A percentile compares a stretch with the other conserved stretches of the same genome.
phyloP scores from a whole-genome alignment of 2,888 invertebrate species.

The Harpalus rufipes region DNA sequence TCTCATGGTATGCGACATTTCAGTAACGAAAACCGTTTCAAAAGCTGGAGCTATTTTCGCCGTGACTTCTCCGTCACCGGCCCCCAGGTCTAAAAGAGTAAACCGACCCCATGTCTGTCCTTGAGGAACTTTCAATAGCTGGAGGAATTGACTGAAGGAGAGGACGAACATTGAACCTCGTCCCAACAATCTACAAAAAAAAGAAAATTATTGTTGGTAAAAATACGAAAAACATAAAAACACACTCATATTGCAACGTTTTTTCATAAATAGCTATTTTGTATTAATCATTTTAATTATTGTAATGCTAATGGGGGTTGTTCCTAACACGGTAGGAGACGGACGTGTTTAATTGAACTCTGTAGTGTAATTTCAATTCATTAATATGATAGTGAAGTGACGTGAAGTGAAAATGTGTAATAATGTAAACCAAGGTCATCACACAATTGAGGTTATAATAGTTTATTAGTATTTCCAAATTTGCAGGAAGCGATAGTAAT shows the following conservation, averaged over 20 bases:
- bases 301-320: no score
- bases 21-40: slow-evolving; percentile 90
- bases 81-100: slow-evolving; percentile 91
- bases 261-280: no score
- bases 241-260: neutral
- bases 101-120: slow-evolving; percentile 75
- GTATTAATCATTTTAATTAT: no score
- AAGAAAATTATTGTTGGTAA: slow-evolving; percentile 58
- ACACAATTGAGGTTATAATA: no score
- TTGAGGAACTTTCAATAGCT: slow-evolving; percentile 79
- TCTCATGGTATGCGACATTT: slow-evolving; percentile 94
- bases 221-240: neutral
- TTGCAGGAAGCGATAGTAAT: no score
- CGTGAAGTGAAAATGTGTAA: no score
- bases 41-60: slow-evolving; percentile 87
- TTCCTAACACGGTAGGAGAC: no score
- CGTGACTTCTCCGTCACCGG: slow-evolving; percentile 97
- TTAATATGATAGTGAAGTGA: no score
- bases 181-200: slow-evolving; percentile 84
- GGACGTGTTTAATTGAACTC: no score
- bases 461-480: no score
- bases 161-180: slow-evolving; percentile 98
- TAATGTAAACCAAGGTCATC: no score
- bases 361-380: no score
- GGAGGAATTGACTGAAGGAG: slow-evolving; percentile 88